These are phyloP conservation scores for Aptenodytes forsteri DNA, from an alignment of 2,113 vertebrate species.

Conservation along the genomic window DNA sequence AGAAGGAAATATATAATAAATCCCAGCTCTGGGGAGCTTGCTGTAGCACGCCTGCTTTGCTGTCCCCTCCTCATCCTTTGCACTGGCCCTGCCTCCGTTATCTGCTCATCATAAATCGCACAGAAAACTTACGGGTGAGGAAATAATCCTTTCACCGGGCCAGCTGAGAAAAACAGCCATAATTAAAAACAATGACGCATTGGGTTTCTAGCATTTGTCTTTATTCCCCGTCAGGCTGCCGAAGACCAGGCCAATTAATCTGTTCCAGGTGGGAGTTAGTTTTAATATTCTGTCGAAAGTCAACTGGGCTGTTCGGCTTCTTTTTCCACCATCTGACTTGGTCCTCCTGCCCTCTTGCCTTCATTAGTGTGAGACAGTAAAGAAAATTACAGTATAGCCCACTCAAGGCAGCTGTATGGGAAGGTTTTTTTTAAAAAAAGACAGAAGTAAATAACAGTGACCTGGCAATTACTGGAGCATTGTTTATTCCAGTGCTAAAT, in stretches of 20 bases:
- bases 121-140: background rate
- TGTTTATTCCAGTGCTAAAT: slow-evolving; percentile 54
- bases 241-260: slow-evolving; percentile 7
- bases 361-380: slow-evolving; percentile 53
- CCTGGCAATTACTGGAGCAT: slow-evolving; percentile 48
- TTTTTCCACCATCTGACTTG: slow-evolving; percentile 16
- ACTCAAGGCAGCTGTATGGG: background rate
- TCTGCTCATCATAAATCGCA: background rate
- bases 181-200: background rate
- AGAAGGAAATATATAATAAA: background rate
- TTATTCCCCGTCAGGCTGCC: slow-evolving; percentile 8
- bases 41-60: background rate
- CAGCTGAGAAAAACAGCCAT: background rate
- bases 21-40: background rate
- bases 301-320: background rate
- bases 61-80: background rate
- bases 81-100: background rate
- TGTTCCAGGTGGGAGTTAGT: background rate
- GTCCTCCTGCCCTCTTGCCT: slow-evolving; percentile 55
- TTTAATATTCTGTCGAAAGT: background rate
- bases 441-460: slow-evolving; percentile 62
- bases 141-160: background rate
- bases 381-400: slow-evolving; percentile 51
- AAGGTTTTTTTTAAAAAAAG: slow-evolving; percentile 20
- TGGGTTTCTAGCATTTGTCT: background rate